Evolutionary conservation across 2,113 vertebrate species (phyloP), one percentile per base, ranked within the genome.

Genomic region (Thunnus maccoyii): DNA sequence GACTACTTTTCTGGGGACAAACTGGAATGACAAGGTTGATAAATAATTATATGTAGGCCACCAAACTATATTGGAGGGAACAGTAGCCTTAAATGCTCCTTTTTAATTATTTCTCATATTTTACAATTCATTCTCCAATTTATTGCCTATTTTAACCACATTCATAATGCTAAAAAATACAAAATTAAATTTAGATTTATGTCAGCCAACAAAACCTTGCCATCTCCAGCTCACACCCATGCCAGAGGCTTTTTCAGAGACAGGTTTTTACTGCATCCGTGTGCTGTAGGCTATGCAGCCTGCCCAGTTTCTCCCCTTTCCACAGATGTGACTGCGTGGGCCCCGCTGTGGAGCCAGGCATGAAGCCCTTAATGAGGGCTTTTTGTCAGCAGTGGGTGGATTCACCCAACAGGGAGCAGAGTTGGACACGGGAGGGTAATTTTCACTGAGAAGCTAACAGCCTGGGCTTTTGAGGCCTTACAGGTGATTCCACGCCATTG

Each of bases 381-480:
- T 89, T 89, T 93, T 91, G 92, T 93, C 89, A 91, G 83, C 78
- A 78, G 91, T 91, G 90, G 91, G 91, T 84, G 91, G 88, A 90
- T 89, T 86, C 83, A 47, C 83, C 90, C 87, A 51, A 78, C 78
- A 22, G 90, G 89, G 83, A 84, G 80, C 27, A 54, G 64, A 55
- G 83, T 52, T 54, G 83, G 86, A 80, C 84, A 89, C 64, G 78
- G 86, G 64, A 82, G 89, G 88, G 71, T 74, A 47, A 84, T 91
- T 89, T 80, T 80, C 79, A 61, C 57, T 32, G 79, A 60, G 77
- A 81, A 86, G 84, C 87, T 82, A 77, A 82, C 80, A 56, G 87
- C 76, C 77, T 4, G 18, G 79, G 83, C 82, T 86, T 86, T 82
- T 73, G 64, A 70, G 87, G 85, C 87, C 90, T 91, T 80, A 62